Evolutionary conservation across 2,888 invertebrate species (phyloP).

Genomic region (Acronicta psi): DNA sequence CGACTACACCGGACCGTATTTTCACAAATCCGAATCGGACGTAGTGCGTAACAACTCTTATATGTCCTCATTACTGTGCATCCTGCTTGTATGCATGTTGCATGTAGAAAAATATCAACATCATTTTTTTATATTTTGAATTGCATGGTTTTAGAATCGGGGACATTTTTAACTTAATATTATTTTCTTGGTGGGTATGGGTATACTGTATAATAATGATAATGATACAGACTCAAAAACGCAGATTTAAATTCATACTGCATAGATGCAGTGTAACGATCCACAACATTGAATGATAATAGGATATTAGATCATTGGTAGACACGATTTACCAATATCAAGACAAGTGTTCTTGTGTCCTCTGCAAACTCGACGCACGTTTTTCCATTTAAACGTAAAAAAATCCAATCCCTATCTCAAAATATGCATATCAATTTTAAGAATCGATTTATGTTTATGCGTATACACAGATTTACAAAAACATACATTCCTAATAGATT

Average conservation of each 20-base stretch:
- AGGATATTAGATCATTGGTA: slow-evolving; percentile 41
- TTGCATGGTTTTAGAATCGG: background rate
- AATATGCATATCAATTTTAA: background rate
- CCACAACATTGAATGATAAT: slow-evolving; percentile 46
- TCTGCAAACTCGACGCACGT: background rate
- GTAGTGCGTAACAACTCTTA: no score
- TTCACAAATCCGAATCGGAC: no score
- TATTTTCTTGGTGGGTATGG: no score
- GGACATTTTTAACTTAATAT: background rate
- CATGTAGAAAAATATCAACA: background rate
- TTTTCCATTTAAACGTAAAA: background rate
- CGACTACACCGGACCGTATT: no score
- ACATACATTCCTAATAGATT: no score
- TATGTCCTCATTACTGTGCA: background rate
- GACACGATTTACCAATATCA: slow-evolving; percentile 23
- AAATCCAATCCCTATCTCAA: no score
- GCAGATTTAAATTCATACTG: slow-evolving; percentile 48
- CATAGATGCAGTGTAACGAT: slow-evolving; percentile 41
- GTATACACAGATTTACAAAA: no score
- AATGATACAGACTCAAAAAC: slow-evolving; percentile 16
- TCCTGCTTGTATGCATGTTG: background rate
- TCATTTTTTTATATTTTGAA: background rate
- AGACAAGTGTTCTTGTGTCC: slow-evolving; percentile 1
- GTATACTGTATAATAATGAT: no score
- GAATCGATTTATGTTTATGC: background rate